Evolutionary conservation across 2,113 vertebrate genomes (phyloP), one percentile per base, ranked within the genome.

Genomic region (Leucoraja erinaceus): DNA sequence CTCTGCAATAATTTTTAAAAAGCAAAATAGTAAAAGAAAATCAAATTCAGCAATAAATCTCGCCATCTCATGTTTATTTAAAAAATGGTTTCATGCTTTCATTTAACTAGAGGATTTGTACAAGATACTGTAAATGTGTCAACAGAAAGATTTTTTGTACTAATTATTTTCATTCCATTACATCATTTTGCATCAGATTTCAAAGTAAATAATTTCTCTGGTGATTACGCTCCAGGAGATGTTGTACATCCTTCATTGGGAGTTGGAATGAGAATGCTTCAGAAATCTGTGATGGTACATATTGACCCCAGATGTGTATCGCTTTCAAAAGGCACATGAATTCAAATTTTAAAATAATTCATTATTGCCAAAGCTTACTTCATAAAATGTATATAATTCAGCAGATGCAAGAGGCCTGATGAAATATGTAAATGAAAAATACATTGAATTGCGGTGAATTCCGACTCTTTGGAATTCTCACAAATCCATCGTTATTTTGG

Each of bases 31-130:
- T 63, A 61, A 63, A 31, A 88, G 28, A 25, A 63, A 88, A 88
- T 88, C 28, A 88, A 63, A 61, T 16, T 88, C 12, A 63, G 12
- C 83, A 14, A 18, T 63, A 63, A 2, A n/a, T 31, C 59, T 63
- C 61, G n/a, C 83, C 28, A 63, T 88, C 59, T 88, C 12, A 88
- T 88, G 59, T 88, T 63, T 88, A 88, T 88, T 88, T 86, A 63
- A 63, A n/a, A 84, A 84, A 31, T 88, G 28, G 6, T 16, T 8
- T n/a, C 16, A 63, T 61, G 63, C 12, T 63, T 88, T 63, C n/a
- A 16, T 61, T 63, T 18, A n/a, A 88, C 83, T n/a, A n/a, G n/a
- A 31, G 12, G 28, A 63, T 63, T 63, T 88, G 83, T 28, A 61
- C 31, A 6, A n/a, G 83, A 63, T 63, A 47, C 38, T 47, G 38